A percentile compares a stretch with the other conserved stretches of the same genome.
Evolutionary conservation across 2,113 vertebrate genomes (phyloP).

Genomic region (Anolis carolinensis): DNA sequence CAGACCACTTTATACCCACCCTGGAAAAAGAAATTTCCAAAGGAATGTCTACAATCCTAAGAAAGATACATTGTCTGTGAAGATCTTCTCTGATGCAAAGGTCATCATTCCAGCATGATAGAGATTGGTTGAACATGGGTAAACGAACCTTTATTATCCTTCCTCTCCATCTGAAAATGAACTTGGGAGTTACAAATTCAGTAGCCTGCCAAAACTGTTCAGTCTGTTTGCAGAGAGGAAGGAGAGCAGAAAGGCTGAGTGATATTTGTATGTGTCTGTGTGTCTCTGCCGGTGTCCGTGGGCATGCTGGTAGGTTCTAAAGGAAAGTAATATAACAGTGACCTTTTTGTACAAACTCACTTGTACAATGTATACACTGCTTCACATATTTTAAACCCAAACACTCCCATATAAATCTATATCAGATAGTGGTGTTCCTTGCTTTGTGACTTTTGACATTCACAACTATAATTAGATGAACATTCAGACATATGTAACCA

Average conservation of each 20-base stretch:
- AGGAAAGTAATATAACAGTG: slow-evolving; percentile 12
- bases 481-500: not conserved
- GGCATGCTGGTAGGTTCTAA: slow-evolving; percentile 51
- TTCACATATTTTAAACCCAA: slow-evolving; percentile 73
- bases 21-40: slow-evolving; percentile 41
- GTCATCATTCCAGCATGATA: not conserved
- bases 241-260: not conserved
- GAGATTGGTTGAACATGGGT: slow-evolving; percentile 11
- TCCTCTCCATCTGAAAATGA: not conserved
- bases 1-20: not conserved
- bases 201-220: slow-evolving; percentile 5
- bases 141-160: not conserved
- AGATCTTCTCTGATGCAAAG: not conserved
- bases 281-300: not conserved
- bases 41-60: rapidly evolving
- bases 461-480: rapidly evolving
- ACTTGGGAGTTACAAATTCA: not conserved
- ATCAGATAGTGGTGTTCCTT: slow-evolving; percentile 53
- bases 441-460: slow-evolving; percentile 42
- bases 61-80: rapidly evolving
- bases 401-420: slow-evolving; percentile 65
- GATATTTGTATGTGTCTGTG: not conserved
- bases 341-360: slow-evolving; percentile 59
- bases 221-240: not conserved
- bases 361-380: slow-evolving; percentile 76